Percentiles rank a stretch among this genome's conserved stretches.
Evolutionary conservation across 2,113 vertebrate species (phyloP).

Genomic region (Herpetotheres cachinnans): DNA sequence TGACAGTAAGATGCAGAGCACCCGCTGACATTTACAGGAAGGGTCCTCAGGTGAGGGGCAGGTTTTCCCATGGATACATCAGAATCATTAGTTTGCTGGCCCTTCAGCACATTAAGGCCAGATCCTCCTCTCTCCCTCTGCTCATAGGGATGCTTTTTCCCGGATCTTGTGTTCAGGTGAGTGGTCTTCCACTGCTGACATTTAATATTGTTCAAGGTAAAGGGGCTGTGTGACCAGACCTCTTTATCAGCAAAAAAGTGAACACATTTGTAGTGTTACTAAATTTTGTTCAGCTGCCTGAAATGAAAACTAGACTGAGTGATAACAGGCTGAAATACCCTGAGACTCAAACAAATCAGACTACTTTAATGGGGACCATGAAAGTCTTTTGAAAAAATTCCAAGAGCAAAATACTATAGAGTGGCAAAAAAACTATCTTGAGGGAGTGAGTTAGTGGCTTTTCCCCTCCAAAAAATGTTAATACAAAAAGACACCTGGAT

Average conservation of each 20-base stretch:
- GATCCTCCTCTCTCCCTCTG: not conserved
- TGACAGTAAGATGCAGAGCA: not conserved
- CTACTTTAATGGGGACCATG: not conserved
- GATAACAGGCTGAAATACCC: constrained; percentile 6
- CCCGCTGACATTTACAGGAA: not conserved
- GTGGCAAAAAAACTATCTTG: not conserved
- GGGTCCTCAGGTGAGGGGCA: not conserved
- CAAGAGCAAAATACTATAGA: not conserved
- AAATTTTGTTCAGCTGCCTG: constrained; percentile 21
- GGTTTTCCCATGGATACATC: not conserved
- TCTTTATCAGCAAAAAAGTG: constrained; percentile 24
- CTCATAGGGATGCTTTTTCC: not conserved
- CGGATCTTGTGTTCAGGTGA: not conserved
- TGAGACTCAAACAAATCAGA: constrained; percentile 22
- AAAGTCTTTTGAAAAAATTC: constrained; percentile 3
- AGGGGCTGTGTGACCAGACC: not conserved
- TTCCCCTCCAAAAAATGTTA: not conserved
- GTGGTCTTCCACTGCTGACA: not conserved
- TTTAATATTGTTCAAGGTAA: constrained; percentile 4
- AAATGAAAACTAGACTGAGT: constrained; percentile 37
- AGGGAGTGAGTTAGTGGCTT: not conserved
- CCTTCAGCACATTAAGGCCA: not conserved
- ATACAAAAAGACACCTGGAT: not conserved
- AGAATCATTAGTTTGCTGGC: not conserved
- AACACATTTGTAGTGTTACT: constrained; percentile 10